Base-by-base conservation (phyloP, 1,140 invertebrate species). In the Eriocheir sinensis region DNA sequence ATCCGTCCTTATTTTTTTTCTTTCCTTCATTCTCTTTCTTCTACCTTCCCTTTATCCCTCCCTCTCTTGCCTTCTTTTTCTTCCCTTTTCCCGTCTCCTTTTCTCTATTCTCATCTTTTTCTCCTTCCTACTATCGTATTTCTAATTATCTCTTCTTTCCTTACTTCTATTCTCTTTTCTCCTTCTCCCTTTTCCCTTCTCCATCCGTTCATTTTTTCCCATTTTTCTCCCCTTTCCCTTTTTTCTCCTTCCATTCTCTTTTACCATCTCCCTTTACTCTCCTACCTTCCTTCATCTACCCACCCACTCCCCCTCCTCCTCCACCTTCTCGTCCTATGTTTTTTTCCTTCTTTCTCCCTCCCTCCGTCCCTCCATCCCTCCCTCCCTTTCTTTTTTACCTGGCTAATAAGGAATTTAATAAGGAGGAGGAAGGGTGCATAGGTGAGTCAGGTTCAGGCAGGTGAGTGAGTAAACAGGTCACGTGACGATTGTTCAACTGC, bases 311-410 rank as follows among this genome's bases (percentile, higher is more conserved):
- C 34, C 81, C 34, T 32, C 34, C 81, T 85, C 81, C 34, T 32
- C 34, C 81, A 27, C 81, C 34, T 32, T 85, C 81, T 85, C 81
- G 17, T 32, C 34, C 81, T 85, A 17, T 85, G 17, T 85, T 32
- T 85, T 32, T 85, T 32, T 85, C 81, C 34, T 32, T 85, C 81
- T 85, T 32, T 85, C 81, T 85, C 81, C 34, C 81, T 85, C 81
- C 34, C 81, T 89, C 86, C 44, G 34, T 89, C 86, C 9, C 34
- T 89, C 86, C 44, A 8, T 89, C 15, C 30, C 36, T 34, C 8
- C 30, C 86, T 89, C 17, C 9, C 36, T 34, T 8, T 34, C 36
- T 89, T 32, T 89, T 40, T 89, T 48, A 72, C 9, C 9, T 72
- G 53, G 53, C 53, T 27, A 27, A 72, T 27, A 27, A 15, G 27